Evolutionary conservation across 1,140 invertebrate species (phyloP).

Genomic region (Eurosta solidaginis): DNA sequence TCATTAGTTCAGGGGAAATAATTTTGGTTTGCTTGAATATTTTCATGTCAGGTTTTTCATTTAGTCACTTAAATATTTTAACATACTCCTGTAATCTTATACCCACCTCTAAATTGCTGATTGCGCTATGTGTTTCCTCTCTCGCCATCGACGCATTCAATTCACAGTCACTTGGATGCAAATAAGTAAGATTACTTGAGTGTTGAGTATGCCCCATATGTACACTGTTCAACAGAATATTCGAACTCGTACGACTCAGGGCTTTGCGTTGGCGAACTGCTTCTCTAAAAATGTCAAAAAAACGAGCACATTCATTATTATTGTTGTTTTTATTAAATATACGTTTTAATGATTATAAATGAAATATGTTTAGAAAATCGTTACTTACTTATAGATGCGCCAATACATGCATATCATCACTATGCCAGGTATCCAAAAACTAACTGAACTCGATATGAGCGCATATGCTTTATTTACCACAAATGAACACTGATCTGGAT

Average conservation of each 20-base stretch:
- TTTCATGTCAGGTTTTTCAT: no score
- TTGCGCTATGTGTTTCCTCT: constrained; percentile 64
- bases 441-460: constrained; percentile 87
- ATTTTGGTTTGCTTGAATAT: no score
- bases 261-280: constrained; percentile 87
- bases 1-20: no score
- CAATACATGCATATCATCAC: constrained; percentile 94
- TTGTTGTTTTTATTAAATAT: neutral
- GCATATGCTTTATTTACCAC: constrained; percentile 89
- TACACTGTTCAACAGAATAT: constrained; percentile 80
- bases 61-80: neutral
- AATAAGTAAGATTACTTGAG: constrained; percentile 65
- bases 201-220: constrained; percentile 77
- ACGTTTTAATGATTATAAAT: neutral
- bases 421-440: constrained; percentile 92
- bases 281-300: constrained; percentile 66
- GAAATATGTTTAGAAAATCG: no score
- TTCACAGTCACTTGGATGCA: constrained; percentile 70
- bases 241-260: constrained; percentile 77
- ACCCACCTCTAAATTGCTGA: constrained; percentile 61
- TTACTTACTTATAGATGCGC: constrained; percentile 79
- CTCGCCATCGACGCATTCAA: constrained; percentile 53
- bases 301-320: neutral
- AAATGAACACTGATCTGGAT: constrained; percentile 83
- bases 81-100: neutral